Percentiles rank a stretch among this genome's conserved stretches.
phyloP scores from a whole-genome alignment of 1,140 invertebrate genomes.

The Drosophila malerkotliana region DNA sequence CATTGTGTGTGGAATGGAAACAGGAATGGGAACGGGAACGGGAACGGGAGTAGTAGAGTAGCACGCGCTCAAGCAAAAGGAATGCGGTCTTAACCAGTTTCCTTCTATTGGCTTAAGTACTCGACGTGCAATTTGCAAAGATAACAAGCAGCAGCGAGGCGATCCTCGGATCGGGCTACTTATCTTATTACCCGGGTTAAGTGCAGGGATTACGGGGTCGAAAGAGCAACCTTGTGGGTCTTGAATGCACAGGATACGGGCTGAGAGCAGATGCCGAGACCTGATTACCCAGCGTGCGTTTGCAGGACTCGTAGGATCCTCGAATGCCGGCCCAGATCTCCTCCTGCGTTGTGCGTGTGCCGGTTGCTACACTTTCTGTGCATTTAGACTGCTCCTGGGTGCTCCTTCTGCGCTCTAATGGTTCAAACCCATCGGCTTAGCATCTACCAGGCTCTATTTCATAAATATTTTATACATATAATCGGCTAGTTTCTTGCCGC shows the following conservation, averaged over 20 bases:
- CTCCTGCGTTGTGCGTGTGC: slow-evolving; percentile 62
- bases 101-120: slow-evolving; percentile 72
- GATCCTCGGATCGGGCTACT: slow-evolving; percentile 66
- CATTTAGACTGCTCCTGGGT: slow-evolving; percentile 62
- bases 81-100: slow-evolving; percentile 51
- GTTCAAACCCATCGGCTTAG: slow-evolving; percentile 71
- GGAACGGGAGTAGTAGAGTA: slow-evolving; percentile 26
- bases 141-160: slow-evolving; percentile 69
- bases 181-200: slow-evolving; percentile 81
- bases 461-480: slow-evolving; percentile 76
- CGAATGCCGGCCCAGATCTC: slow-evolving; percentile 7
- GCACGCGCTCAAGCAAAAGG: slow-evolving; percentile 56
- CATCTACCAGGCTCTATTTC: slow-evolving; percentile 20
- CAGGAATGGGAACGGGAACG: slow-evolving; percentile 1
- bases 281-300: slow-evolving; percentile 56
- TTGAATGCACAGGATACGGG: neutral
- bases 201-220: slow-evolving; percentile 75
- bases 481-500: slow-evolving; percentile 40
- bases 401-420: slow-evolving; percentile 68
- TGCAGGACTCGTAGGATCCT: neutral
- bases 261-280: slow-evolving; percentile 52
- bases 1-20: neutral
- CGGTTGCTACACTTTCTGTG: slow-evolving; percentile 75
- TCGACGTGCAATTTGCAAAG: slow-evolving; percentile 80
- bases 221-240: slow-evolving; percentile 65